These are phyloP conservation scores for Anodontia alba DNA, from an alignment of 2,888 invertebrate species.

Conservation along the genomic window DNA sequence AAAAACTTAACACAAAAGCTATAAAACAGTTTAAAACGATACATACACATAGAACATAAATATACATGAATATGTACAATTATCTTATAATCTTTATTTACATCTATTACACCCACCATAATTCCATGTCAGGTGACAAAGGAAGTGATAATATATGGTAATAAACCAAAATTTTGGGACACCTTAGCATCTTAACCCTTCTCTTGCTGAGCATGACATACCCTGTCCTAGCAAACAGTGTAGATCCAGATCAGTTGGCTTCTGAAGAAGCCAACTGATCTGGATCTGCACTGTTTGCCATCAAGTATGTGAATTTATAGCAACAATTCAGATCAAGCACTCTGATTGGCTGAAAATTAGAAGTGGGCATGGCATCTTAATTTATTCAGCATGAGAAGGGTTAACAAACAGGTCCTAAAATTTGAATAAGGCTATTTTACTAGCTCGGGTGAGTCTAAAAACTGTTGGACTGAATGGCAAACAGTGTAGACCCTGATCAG, in stretches of 20 bases:
- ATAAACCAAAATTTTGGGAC: neutral
- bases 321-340: too few species aligned
- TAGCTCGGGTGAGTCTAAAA: too few species aligned
- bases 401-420: too few species aligned
- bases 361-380: too few species aligned
- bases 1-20: neutral
- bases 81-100: neutral
- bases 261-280: neutral
- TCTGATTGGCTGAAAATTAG: too few species aligned
- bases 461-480: too few species aligned
- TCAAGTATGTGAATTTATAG: too few species aligned
- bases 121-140: neutral
- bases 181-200: neutral
- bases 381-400: too few species aligned
- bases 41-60: constrained; percentile 3
- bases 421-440: too few species aligned
- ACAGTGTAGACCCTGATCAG: too few species aligned
- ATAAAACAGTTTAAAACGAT: neutral
- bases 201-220: too few species aligned
- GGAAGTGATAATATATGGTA: neutral
- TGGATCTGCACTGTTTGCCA: neutral
- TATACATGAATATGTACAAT: neutral
- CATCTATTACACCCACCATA: neutral
- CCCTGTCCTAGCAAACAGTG: neutral
- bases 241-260: neutral